Evolutionary conservation across 2,888 invertebrate genomes (phyloP).

Genomic region (Apamea epomidion): DNA sequence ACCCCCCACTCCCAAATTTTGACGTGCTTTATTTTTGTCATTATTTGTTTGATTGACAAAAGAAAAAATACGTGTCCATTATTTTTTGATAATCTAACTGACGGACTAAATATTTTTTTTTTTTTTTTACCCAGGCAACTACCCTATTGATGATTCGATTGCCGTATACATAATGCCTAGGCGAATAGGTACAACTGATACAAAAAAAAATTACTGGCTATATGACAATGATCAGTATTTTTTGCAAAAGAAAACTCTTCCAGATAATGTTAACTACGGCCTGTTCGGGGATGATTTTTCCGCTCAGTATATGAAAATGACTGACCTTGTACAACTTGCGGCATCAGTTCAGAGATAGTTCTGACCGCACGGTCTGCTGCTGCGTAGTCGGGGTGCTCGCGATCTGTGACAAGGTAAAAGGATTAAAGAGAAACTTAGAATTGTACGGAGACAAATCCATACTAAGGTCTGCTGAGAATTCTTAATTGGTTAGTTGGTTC

Average conservation of each 20-base stretch:
- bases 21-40: too few relatives aligned
- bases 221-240: not conserved
- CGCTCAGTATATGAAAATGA: not conserved
- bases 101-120: too few relatives aligned
- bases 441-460: not conserved
- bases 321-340: conserved; percentile 67
- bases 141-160: too few relatives aligned
- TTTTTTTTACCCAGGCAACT: too few relatives aligned
- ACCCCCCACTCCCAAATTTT: too few relatives aligned
- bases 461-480: not conserved
- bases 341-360: conserved; percentile 71
- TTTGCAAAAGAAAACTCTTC: not conserved
- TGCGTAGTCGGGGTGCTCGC: conserved; percentile 68
- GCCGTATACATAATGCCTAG: too few relatives aligned
- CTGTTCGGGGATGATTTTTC: not conserved
- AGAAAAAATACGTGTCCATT: too few relatives aligned
- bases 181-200: too few relatives aligned
- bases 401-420: not conserved
- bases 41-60: too few relatives aligned
- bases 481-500: not conserved
- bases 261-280: not conserved
- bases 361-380: conserved; percentile 69
- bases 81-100: too few relatives aligned
- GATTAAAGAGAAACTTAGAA: not conserved
- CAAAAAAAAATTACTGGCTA: not conserved